A percentile compares a stretch with the other conserved stretches of the same genome.
Evolutionary conservation across 1,140 invertebrate species (phyloP).

Genomic region (Drosophila pandora): DNA sequence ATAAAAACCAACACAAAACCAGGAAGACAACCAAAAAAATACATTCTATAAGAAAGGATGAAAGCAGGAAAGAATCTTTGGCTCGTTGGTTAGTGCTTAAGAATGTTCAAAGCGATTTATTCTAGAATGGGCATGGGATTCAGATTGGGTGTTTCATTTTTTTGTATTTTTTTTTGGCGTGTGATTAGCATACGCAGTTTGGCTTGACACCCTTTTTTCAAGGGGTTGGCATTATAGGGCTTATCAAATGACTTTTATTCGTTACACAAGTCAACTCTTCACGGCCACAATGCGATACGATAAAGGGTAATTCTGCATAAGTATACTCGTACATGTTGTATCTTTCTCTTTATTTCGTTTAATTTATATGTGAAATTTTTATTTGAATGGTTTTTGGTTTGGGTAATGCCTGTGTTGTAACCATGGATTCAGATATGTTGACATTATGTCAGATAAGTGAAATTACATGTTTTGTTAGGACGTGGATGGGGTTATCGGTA

Average conservation of each 20-base stretch:
- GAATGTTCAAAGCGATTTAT: slow-evolving; percentile 63
- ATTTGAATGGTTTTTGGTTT: slow-evolving; percentile 27
- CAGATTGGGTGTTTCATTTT: slow-evolving; percentile 20
- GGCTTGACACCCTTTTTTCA: slow-evolving; percentile 66
- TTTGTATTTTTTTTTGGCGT: slow-evolving; percentile 30
- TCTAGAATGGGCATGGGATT: slow-evolving; percentile 12
- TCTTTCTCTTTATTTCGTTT: slow-evolving; percentile 44
- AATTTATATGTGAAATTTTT: slow-evolving; percentile 73
- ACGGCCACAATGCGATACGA: slow-evolving; percentile 47
- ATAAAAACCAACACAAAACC: slow-evolving; percentile 75
- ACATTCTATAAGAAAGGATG: slow-evolving; percentile 17
- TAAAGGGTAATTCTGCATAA: slow-evolving; percentile 54
- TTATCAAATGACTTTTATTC: slow-evolving; percentile 78
- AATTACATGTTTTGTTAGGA: slow-evolving; percentile 70
- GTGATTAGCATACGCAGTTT: slow-evolving; percentile 79
- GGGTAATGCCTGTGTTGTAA: slow-evolving; percentile 45
- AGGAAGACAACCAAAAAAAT: slow-evolving; percentile 48
- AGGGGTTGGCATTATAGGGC: slow-evolving; percentile 71
- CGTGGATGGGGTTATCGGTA: not conserved
- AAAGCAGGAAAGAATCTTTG: slow-evolving; percentile 60
- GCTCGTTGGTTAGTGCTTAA: slow-evolving; percentile 70
- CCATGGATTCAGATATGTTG: slow-evolving; percentile 57
- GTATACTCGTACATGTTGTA: slow-evolving; percentile 4
- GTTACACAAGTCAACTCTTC: slow-evolving; percentile 72
- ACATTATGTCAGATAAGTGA: slow-evolving; percentile 81